A percentile compares a stretch with the other conserved stretches of the same genome.
phyloP scores from a whole-genome alignment of 2,797 vertebrate species.

The Coregonus ussuriensis region DNA sequence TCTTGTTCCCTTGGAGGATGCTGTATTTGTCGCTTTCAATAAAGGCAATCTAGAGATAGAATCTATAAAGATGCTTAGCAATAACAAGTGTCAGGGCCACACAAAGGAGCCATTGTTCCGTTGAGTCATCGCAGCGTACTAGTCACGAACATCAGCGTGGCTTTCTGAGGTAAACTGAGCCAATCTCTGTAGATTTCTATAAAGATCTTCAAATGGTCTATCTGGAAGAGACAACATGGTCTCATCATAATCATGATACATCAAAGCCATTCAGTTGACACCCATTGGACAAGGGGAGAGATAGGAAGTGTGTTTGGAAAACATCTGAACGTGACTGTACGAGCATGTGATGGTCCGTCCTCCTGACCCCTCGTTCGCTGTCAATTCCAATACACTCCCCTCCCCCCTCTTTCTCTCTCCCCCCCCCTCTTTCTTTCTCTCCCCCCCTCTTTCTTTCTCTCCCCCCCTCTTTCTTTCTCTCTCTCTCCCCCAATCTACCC shows the following conservation, averaged over 20 bases:
- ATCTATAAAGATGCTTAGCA: slow-evolving; percentile 21
- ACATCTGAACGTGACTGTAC: too few species aligned
- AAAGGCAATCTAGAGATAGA: slow-evolving; percentile 21
- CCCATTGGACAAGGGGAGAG: not conserved
- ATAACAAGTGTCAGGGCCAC: slow-evolving; percentile 6
- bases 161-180: not conserved
- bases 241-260: not conserved
- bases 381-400: not conserved
- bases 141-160: not conserved
- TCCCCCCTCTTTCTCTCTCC: not conserved
- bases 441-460: too few species aligned
- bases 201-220: not conserved
- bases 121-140: not conserved
- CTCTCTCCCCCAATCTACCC: too few species aligned
- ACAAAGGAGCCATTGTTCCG: slow-evolving; percentile 13
- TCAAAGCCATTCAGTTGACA: not conserved
- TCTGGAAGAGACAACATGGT: not conserved
- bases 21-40: slow-evolving; percentile 16
- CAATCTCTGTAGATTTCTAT: too few species aligned
- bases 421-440: too few species aligned
- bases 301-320: not conserved
- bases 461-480: too few species aligned
- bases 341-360: too few species aligned
- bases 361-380: too few species aligned
- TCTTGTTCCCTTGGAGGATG: not conserved